Evolutionary conservation across 1,140 invertebrate species (phyloP), one percentile per base, ranked within the genome.

Genomic region (Pseudomyrmex dendroicus): DNA sequence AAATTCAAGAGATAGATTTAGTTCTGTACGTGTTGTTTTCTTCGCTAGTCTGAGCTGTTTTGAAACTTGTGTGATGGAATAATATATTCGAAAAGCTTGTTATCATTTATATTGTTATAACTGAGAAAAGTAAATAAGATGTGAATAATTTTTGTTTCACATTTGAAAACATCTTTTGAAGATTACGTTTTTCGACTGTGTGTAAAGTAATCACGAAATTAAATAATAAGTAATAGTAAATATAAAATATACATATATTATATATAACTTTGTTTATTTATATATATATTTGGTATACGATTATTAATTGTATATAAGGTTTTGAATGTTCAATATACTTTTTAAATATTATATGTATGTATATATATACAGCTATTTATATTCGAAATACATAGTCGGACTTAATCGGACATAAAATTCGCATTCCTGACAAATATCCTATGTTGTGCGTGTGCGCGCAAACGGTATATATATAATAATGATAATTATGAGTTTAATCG

Each of bases 311-410:
- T 76, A 61, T 48, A 70, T 56, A 72, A 57, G 46, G 3, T 35
- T 76, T 77, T 35, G 54, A 80, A 80, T 80, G 67, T 70, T 80
- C 56, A 80, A 80, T 80, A 72, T 80, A 80, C 44, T 80, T 61
- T 50, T 72, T 22, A 44, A 80, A 80, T 80, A 35, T 35, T 35
- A 35, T 35, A 35, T 7, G 35, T 35, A 35, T 35, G 35, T 35
- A 35, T 35, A 80, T 70, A 70, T 70, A 70, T 64, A 80, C 76
- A 80, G 59, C 76, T 80, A 80, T 80, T 80, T 35, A 20, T 59
- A 78, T 70, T 57, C 54, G 35, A 54, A 72, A 72, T 80, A 80
- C 44, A 80, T 48, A 76, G 7, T 80, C 22, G 54, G 76, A 78
- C 54, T 78, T 70, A 35, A 78, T 70, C 20, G 35, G 54, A 61